Evolutionary conservation across 1,140 invertebrate genomes (phyloP).

Genomic region (Bombus impatiens): DNA sequence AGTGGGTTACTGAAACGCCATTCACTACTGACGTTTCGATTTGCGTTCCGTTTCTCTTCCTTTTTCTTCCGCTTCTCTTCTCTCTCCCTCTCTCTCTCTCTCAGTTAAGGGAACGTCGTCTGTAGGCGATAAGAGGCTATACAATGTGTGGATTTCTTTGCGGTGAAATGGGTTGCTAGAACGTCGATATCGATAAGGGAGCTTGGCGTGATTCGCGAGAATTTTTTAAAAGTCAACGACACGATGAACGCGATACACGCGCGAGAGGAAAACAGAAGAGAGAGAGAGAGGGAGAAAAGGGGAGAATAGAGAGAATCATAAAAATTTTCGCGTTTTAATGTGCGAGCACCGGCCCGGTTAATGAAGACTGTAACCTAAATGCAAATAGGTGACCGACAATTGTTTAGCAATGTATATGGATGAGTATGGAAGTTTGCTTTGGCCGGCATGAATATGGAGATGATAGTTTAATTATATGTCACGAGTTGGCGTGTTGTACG

Average conservation of each 20-base stretch:
- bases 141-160: background rate
- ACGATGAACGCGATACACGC: background rate
- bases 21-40: constrained; percentile 44
- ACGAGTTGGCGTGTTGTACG: constrained; percentile 51
- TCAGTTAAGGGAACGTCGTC: background rate
- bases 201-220: constrained; percentile 7
- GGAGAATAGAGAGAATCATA: background rate
- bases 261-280: background rate
- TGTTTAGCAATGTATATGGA: constrained; percentile 55
- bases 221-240: constrained; percentile 38
- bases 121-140: background rate
- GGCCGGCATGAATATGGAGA: constrained; percentile 54
- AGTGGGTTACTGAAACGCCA: constrained; percentile 37
- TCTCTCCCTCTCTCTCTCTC: constrained; percentile 12
- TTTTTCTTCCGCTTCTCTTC: background rate
- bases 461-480: constrained; percentile 57
- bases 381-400: constrained; percentile 51
- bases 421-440: constrained; percentile 55
- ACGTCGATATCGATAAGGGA: background rate
- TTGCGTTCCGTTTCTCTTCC: constrained; percentile 32
- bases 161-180: background rate
- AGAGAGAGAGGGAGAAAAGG: background rate
- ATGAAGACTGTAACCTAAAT: constrained; percentile 51
- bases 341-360: constrained; percentile 34
- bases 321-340: constrained; percentile 38